Base-by-base conservation (phyloP, 1,140 invertebrate genomes). In the Macrotrachela quadricornifera region DNA sequence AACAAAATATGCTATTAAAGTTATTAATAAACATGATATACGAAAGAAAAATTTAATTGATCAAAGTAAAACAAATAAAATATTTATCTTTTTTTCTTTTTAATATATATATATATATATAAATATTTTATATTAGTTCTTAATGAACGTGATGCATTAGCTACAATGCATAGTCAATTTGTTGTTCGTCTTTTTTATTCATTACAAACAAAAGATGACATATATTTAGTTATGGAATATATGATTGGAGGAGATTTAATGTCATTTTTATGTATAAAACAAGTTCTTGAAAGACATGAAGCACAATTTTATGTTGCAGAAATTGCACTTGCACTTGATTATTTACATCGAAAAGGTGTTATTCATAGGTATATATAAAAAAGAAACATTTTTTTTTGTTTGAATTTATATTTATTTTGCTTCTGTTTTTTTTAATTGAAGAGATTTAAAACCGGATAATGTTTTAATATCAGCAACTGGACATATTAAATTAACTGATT, bases 191-290 rank as follows among this genome's bases (percentile, higher is more conserved):
- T 95, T 6, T 94, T 80, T 70, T 95, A 94, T 68, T 92, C 85
- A 0, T 68, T 94, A 47, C 87, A 94, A 67, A 82, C 85, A 21
- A 59, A 77, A 45, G 79, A 79, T 18, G 81, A 80, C 62, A 77
- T 94, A 54, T 92, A 85, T 69, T 73, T 92, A 65, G 85, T 88
- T 1, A 92, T 94, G 87, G 87, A 94, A 60, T 95, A 90, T 60
- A 82, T 92, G 79, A 83, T 92, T 53, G 88, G 88, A 17, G 88
- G 88, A 10, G 90, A 95, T 76, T 73, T 94, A 11, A 94, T 92
- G 64, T 88, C 83, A 46, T 70, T 94, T 30, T 63, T 94, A 8
- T 77, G 79, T 49, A 71, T 97, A 6, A 92, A 94, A 71, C 85
- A 80, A 59, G 87, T 87, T 61, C 72, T 99, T 47, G 90, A 90